These are phyloP conservation scores for Pegoplata infirma DNA, from an alignment of 2,888 invertebrate genomes.

Conservation along the genomic window DNA sequence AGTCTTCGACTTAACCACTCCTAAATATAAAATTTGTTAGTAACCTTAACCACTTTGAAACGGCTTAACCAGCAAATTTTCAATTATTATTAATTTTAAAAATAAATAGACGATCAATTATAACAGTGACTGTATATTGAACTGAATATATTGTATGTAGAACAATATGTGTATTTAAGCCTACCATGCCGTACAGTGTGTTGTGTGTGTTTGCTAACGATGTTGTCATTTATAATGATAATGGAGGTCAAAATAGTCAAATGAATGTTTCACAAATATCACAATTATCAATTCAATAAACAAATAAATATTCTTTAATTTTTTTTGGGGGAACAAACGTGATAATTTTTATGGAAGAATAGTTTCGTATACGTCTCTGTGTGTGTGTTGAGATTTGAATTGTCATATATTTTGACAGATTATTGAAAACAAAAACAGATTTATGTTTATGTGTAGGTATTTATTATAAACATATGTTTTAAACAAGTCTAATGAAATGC, in stretches of 20 bases:
- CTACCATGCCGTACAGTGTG: background rate
- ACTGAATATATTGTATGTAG: background rate
- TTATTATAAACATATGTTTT: slow-evolving; percentile 28
- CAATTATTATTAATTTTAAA: too few species aligned
- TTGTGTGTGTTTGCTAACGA: slow-evolving; percentile 48
- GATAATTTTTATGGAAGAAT: background rate
- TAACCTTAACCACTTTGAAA: too few species aligned
- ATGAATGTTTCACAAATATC: slow-evolving; percentile 73
- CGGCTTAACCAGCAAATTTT: too few species aligned
- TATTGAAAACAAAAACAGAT: slow-evolving; percentile 13
- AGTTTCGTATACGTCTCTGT: background rate
- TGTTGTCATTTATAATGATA: slow-evolving; percentile 69
- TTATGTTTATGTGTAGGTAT: too few species aligned
- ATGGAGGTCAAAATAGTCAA: slow-evolving; percentile 76
- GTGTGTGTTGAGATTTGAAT: slow-evolving; percentile 31
- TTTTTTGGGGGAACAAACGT: background rate
- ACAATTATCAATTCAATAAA: slow-evolving; percentile 72
- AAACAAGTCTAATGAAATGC: background rate
- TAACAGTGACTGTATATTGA: background rate
- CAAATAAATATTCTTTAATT: slow-evolving; percentile 9
- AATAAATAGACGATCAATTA: too few species aligned
- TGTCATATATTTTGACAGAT: slow-evolving; percentile 30
- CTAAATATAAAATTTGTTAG: too few species aligned
- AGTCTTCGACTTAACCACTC: too few species aligned
- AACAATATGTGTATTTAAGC: slow-evolving; percentile 1